Percentiles rank a stretch among this genome's conserved stretches.
phyloP scores from a whole-genome alignment of 1,140 invertebrate genomes.

The Cyclina sinensis region DNA sequence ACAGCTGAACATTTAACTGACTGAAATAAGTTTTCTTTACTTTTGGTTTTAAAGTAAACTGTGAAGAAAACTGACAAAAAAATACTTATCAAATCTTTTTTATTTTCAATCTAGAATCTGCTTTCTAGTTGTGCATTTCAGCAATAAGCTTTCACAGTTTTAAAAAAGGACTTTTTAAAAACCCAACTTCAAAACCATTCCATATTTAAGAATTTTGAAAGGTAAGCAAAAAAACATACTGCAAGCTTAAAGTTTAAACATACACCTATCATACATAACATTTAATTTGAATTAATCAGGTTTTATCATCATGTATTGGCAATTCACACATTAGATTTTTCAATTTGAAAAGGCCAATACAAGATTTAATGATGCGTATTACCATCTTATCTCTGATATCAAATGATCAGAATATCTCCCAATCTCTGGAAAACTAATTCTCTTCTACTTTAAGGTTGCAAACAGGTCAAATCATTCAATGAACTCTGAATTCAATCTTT shows the following conservation, averaged over 20 bases:
- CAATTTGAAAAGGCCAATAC: not conserved
- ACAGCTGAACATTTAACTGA: no score
- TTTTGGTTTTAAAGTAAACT: no score
- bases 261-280: not conserved
- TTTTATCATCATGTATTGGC: not conserved
- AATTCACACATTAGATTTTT: slow-evolving; percentile 13
- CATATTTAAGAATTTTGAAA: no score
- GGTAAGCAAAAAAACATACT: not conserved
- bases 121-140: no score
- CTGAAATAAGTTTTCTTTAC: no score
- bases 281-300: slow-evolving; percentile 29
- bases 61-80: no score
- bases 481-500: slow-evolving; percentile 8
- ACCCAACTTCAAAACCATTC: no score
- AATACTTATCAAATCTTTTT: no score
- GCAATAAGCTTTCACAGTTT: no score
- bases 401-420: not conserved
- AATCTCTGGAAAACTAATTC: not conserved
- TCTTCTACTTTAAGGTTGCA: not conserved
- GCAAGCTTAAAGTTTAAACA: no score
- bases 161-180: no score
- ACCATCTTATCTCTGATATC: not conserved
- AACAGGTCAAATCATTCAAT: not conserved
- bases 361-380: not conserved
- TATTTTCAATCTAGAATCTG: no score